Evolutionary conservation across 2,888 invertebrate genomes (phyloP).

Genomic region (Drepana falcataria): DNA sequence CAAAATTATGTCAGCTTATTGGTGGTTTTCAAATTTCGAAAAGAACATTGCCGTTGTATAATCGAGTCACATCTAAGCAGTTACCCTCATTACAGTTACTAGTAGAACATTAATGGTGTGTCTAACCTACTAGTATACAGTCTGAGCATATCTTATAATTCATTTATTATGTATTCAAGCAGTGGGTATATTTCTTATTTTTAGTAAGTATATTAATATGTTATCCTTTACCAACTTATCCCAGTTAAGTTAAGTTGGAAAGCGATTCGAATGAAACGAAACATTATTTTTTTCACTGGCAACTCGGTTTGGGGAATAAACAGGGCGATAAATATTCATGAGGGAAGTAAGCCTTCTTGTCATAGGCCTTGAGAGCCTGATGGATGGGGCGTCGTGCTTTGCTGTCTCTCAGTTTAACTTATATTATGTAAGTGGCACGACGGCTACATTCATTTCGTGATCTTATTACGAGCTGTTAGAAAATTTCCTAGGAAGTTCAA

Average conservation of each 20-base stretch:
- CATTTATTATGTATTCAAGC: too few species aligned
- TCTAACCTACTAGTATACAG: too few species aligned
- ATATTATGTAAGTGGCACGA: constrained; percentile 6
- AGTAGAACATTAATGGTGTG: too few species aligned
- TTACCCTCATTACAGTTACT: too few species aligned
- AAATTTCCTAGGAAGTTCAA: not conserved
- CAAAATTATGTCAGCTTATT: constrained; percentile 34
- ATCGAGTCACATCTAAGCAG: too few species aligned
- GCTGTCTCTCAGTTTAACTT: constrained; percentile 27
- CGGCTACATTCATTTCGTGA: constrained; percentile 2
- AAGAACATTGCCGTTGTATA: not conserved
- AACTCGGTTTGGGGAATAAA: constrained; percentile 50
- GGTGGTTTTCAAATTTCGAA: constrained; percentile 26
- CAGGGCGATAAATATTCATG: constrained; percentile 69
- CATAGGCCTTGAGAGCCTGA: constrained; percentile 66
- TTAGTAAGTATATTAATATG: too few species aligned
- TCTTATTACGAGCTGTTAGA: not conserved
- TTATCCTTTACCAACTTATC: not conserved
- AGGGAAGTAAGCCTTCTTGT: constrained; percentile 68
- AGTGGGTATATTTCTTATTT: too few species aligned
- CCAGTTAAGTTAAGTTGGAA: constrained; percentile 23
- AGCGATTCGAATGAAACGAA: constrained; percentile 34
- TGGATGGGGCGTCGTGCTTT: constrained; percentile 58
- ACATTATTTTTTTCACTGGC: constrained; percentile 42
- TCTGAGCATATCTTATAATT: too few species aligned